These are phyloP conservation scores for Paratilapia polleni DNA, from an alignment of 2,113 vertebrate genomes.

Conservation along the genomic window DNA sequence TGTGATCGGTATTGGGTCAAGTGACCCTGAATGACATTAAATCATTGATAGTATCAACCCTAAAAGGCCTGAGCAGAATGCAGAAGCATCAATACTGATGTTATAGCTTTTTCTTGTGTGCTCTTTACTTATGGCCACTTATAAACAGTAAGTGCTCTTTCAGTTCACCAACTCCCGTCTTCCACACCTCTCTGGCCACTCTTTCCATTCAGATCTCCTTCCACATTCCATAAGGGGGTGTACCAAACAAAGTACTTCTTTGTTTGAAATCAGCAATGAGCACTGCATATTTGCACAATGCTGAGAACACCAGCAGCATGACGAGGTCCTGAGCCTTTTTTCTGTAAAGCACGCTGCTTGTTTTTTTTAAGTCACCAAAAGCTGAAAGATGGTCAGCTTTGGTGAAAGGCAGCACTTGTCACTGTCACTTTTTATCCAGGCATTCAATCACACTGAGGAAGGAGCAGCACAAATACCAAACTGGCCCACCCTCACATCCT, in stretches of 20 bases:
- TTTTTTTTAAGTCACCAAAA: not conserved
- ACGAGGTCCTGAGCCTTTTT: no score
- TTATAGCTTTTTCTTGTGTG: not conserved
- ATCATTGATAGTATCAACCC: conserved; percentile 28
- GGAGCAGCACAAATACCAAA: no score
- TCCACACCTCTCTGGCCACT: not conserved
- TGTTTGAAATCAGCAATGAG: not conserved
- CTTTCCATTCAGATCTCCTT: not conserved
- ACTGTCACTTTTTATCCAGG: not conserved
- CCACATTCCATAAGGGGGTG: not conserved
- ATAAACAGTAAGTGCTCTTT: not conserved
- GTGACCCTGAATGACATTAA: conserved; percentile 24
- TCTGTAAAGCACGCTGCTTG: not conserved
- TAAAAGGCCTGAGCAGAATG: conserved; percentile 28
- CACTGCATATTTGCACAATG: not conserved
- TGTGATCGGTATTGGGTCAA: not conserved
- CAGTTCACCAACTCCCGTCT: not conserved
- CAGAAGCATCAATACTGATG: conserved; percentile 5
- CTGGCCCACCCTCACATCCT: no score
- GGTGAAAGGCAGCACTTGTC: not conserved
- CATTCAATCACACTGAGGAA: not conserved
- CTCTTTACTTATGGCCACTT: not conserved
- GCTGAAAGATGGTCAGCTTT: no score
- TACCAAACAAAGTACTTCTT: not conserved
- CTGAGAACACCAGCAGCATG: not conserved